Conservation (phyloP, 2,113 vertebrate genomes). For the Glaucidium brasilianum region DNA sequence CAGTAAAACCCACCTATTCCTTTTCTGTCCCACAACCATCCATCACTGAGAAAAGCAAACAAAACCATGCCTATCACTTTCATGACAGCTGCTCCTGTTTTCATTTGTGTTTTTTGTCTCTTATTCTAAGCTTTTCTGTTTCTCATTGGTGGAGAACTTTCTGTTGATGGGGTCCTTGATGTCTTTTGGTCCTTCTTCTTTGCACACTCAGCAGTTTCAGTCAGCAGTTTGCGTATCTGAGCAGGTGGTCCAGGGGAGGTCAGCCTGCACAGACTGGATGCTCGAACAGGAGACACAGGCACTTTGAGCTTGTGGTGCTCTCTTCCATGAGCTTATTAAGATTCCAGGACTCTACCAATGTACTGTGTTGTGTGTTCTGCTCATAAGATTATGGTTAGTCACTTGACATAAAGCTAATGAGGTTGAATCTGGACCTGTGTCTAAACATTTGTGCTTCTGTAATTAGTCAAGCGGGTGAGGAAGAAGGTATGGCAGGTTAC, state of each 20-base stretch:
- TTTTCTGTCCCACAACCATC: neutral
- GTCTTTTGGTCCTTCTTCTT: neutral
- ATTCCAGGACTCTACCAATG: neutral
- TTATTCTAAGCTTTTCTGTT: neutral
- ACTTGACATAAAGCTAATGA: neutral
- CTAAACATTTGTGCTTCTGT: neutral
- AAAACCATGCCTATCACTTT: neutral
- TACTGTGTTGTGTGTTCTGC: neutral
- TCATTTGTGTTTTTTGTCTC: neutral
- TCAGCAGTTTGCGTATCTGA: neutral
- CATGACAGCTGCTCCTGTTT: neutral
- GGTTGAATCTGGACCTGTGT: neutral
- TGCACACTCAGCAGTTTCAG: neutral
- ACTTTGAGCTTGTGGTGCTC: neutral
- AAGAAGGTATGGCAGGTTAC: neutral
- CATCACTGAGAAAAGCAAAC: neutral
- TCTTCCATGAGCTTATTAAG: neutral
- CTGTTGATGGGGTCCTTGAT: neutral
- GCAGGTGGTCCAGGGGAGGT: fast-evolving
- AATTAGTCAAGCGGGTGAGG: neutral
- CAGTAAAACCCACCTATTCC: neutral
- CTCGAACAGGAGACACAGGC: neutral
- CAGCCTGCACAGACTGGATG: neutral
- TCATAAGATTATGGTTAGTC: neutral
- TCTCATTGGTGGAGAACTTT: neutral